A percentile compares a stretch with the other conserved stretches of the same genome.
These are phyloP conservation scores for Hipposideros armiger DNA, from an alignment of 2,113 vertebrate genomes.

Conservation along the genomic window DNA sequence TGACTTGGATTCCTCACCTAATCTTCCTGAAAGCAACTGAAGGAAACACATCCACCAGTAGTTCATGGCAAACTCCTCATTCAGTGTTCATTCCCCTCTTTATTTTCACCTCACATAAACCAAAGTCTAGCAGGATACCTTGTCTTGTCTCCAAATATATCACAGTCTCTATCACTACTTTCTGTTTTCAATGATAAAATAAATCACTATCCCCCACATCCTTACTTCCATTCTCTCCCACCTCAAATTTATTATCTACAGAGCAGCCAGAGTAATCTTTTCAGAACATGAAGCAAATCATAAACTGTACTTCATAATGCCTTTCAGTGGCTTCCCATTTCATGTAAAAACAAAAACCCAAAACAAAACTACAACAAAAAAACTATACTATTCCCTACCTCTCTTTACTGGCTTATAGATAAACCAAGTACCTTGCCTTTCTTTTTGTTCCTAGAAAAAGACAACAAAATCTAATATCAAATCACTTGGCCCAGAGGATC, in stretches of 20 bases:
- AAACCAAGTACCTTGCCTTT: not conserved
- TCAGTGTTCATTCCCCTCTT: not conserved
- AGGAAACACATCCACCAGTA: not conserved
- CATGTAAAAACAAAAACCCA: too few relatives aligned
- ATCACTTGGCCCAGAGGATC: not conserved
- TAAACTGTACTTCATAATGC: not conserved
- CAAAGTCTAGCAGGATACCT: not conserved
- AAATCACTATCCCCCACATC: not conserved
- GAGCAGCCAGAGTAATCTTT: not conserved
- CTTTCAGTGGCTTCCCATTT: not conserved
- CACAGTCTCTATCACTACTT: not conserved
- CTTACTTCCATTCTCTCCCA: not conserved
- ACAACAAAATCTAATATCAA: not conserved
- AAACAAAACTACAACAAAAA: not conserved
- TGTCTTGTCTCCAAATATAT: not conserved
- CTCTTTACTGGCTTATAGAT: not conserved
- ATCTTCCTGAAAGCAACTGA: not conserved
- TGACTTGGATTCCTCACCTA: not conserved
- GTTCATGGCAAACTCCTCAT: not conserved
- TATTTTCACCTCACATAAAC: not conserved
- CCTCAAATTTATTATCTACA: not conserved
- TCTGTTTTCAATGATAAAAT: not conserved
- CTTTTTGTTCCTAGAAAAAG: not conserved
- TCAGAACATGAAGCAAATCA: not conserved
- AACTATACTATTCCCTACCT: not conserved